Percentiles rank a stretch among this genome's conserved stretches.
phyloP scores from a whole-genome alignment of 2,888 invertebrate genomes.

The Corbicula japonica region DNA sequence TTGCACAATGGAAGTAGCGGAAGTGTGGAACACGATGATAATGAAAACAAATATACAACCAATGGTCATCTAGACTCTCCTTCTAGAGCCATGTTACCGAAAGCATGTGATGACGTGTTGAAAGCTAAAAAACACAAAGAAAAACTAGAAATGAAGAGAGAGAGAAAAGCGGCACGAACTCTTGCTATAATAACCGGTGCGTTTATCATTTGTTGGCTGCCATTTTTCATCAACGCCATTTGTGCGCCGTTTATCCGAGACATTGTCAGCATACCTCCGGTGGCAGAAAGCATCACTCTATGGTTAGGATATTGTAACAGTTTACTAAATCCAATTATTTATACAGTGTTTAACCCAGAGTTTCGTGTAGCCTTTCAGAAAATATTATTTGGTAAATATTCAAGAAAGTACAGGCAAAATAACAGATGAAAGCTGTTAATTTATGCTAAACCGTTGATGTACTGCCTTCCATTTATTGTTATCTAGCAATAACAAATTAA shows the following conservation, averaged over 20 bases:
- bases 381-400: conserved; percentile 89
- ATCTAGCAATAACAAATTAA: conserved; percentile 14
- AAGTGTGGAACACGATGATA: conserved; percentile 67
- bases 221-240: conserved; percentile 97
- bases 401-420: conserved; percentile 56
- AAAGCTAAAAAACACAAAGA: conserved; percentile 76
- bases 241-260: conserved; percentile 92
- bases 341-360: conserved; percentile 97
- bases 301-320: conserved; percentile 98
- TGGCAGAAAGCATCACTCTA: conserved; percentile 87
- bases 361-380: conserved; percentile 96
- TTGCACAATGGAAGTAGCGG: conserved; percentile 55
- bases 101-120: conserved; percentile 57
- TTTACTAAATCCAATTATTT: conserved; percentile 96
- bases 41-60: conserved; percentile 67
- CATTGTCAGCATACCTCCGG: conserved; percentile 70
- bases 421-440: conserved; percentile 26
- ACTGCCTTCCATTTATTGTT: conserved; percentile 16
- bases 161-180: conserved; percentile 86
- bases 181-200: conserved; percentile 92
- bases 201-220: conserved; percentile 97
- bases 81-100: conserved; percentile 59
- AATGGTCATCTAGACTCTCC: conserved; percentile 63
- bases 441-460: too few relatives aligned
- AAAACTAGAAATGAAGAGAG: conserved; percentile 85